Evolutionary conservation across 2,888 invertebrate species (phyloP), one percentile per base, ranked within the genome.

Genomic region (Mythimna loreyi): DNA sequence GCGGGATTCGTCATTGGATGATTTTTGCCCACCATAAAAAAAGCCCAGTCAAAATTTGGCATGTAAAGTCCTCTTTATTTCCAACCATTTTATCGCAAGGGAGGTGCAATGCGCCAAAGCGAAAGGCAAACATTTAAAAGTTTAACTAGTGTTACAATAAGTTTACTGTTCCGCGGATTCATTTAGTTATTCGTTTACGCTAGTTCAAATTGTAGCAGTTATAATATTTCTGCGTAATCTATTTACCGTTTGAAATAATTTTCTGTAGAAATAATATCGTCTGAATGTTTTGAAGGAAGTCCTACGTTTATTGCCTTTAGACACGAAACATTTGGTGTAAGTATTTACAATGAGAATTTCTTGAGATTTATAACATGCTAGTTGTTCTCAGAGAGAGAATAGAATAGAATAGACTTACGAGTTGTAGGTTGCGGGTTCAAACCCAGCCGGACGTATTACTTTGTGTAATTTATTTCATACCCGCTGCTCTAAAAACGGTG

Each of bases 101-200:
- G 56, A 72, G 67, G 69, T 79, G 81, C 83, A 83, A 63, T 82
- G 80, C 80, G 61, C 72, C 59, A 78, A 45, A 68, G 61, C 72
- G 57, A 78, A 45, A 68, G 40, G 49, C 59, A 81, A 75, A 68
- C 70, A 71, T 77, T 69, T 40, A 55, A 82, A 81, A 65, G 50
- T 70, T 69, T 52, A 53, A 81, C 49, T 5, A 70, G 9, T 49
- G 13, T 49, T 65, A 61, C 65, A 57, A 43, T 69, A 64, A 52
- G 25, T 75, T 63, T 47, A 59, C 36, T 13, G 60, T 55, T 64
- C 65, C 64, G 23, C 19, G 28, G 19, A 49, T 60, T 40, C 36
- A 63, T 53, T 64, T 60, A 60, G 55, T 50, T 61, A 23, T 40
- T 58, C n/a, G 45, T 68, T 64, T 49, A 47, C 33, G 33, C 40